A percentile compares a stretch with the other conserved stretches of the same genome.
Evolutionary conservation across 2,797 vertebrate genomes (phyloP).

Genomic region (Poeciliopsis turneri): DNA sequence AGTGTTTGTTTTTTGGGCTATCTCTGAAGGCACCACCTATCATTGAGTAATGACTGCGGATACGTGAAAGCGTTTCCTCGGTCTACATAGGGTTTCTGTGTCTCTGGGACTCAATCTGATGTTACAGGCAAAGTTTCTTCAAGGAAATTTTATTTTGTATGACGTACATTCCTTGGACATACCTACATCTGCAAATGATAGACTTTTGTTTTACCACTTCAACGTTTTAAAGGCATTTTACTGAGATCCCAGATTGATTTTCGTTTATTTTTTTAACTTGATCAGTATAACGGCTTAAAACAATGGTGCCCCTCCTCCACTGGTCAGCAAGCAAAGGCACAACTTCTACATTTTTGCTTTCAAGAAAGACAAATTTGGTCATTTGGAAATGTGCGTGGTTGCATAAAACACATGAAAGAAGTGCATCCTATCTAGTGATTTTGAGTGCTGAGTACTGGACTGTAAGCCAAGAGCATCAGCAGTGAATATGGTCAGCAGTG

Average conservation of each 20-base stretch:
- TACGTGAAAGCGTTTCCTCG: slow-evolving; percentile 8
- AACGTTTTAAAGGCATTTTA: not conserved
- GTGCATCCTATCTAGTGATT: not conserved
- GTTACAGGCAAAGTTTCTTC: slow-evolving; percentile 3
- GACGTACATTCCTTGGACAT: slow-evolving; percentile 3
- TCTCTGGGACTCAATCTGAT: not conserved
- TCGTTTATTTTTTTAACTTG: not conserved
- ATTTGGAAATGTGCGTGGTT: not conserved
- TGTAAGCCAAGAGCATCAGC: not conserved
- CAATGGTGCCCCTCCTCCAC: slow-evolving; percentile 18
- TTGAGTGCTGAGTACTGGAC: not conserved
- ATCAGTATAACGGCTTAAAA: not conserved
- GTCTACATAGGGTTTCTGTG: slow-evolving; percentile 8
- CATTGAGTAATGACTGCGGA: slow-evolving; percentile 28
- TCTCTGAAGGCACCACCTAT: slow-evolving; percentile 50
- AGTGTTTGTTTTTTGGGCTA: slow-evolving; percentile 59
- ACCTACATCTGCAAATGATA: not conserved
- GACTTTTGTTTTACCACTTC: not conserved
- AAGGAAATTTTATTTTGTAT: slow-evolving; percentile 19
- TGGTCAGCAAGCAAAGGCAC: not conserved
- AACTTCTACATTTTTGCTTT: not conserved
- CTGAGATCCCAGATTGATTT: not conserved
- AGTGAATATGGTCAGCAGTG: not conserved
- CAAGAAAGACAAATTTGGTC: not conserved
- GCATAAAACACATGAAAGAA: not conserved